phyloP scores from a whole-genome alignment of 2,888 invertebrate species.

The Erpobdella octoculata region DNA sequence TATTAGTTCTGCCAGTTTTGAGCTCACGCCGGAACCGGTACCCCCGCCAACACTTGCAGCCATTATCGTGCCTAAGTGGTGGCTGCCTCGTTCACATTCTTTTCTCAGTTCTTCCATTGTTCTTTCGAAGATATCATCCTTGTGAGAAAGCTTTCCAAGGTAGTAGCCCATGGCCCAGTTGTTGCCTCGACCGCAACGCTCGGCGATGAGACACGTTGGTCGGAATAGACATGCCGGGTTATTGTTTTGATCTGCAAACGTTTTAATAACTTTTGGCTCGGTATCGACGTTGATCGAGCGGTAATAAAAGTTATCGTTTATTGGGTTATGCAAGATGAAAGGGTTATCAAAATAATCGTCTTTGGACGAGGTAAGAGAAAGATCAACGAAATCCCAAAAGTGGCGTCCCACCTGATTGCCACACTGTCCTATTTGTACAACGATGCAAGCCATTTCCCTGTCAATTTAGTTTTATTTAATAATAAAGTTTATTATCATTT shows the following conservation, averaged over 20 bases:
- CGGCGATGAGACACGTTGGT: conserved; percentile 42
- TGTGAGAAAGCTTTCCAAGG: neutral
- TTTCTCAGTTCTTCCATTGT: conserved; percentile 39
- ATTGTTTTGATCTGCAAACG: conserved; percentile 2
- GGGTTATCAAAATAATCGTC: neutral
- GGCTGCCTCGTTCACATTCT: conserved; percentile 44
- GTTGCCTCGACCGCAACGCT: conserved; percentile 45
- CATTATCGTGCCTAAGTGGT: conserved; percentile 41
- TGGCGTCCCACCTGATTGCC: conserved; percentile 48
- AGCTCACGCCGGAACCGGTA: conserved; percentile 50
- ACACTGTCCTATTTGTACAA: conserved; percentile 49
- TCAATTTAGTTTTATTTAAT: too few relatives aligned
- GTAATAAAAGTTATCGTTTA: neutral
- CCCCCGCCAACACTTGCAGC: conserved; percentile 50
- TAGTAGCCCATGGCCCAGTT: conserved; percentile 47
- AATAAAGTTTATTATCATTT: too few relatives aligned
- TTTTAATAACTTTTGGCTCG: conserved; percentile 44
- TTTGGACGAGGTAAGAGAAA: neutral
- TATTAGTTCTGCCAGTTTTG: conserved; percentile 43
- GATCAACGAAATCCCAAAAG: conserved; percentile 35
- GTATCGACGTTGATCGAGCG: conserved; percentile 47
- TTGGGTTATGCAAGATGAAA: neutral
- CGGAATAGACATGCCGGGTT: conserved; percentile 34
- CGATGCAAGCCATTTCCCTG: conserved; percentile 47
- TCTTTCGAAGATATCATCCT: conserved; percentile 19